Percentiles rank a stretch among this genome's conserved stretches.
Conservation (phyloP, 2,797 vertebrate genomes). For the Arnoldichthys spilopterus region DNA sequence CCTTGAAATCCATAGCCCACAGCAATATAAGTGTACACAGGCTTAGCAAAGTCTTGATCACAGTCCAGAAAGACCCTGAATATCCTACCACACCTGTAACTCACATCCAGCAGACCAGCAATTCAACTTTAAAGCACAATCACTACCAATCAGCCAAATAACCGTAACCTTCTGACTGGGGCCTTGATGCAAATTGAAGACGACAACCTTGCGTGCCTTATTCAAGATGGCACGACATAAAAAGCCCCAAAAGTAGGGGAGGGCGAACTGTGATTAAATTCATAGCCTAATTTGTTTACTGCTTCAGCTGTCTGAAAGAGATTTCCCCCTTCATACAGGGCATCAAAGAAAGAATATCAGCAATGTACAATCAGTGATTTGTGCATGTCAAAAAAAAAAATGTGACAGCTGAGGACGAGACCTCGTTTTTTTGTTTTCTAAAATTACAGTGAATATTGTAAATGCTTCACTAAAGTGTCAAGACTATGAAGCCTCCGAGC, state of each 20-base stretch:
- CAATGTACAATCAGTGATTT: constrained; percentile 6
- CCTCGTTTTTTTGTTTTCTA: constrained; percentile 21
- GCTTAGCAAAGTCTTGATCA: no score
- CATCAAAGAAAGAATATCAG: background rate
- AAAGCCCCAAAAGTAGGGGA: background rate
- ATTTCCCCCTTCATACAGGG: background rate
- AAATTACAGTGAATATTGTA: constrained; percentile 36
- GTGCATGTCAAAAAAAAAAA: constrained; percentile 8
- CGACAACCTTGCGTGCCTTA: background rate
- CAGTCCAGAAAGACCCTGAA: no score
- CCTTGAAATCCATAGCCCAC: no score
- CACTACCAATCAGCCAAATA: background rate
- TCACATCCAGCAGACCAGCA: no score
- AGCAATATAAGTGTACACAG: no score
- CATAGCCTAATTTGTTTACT: constrained; percentile 15
- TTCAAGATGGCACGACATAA: background rate
- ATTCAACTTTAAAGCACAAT: background rate
- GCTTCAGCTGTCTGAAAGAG: background rate
- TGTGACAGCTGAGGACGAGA: constrained; percentile 12
- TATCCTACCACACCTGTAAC: no score
- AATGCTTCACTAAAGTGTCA: constrained; percentile 47
- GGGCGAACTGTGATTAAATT: background rate
- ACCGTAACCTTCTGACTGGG: background rate
- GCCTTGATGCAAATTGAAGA: background rate
- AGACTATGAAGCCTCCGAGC: constrained; percentile 11